A percentile compares a stretch with the other conserved stretches of the same genome.
phyloP scores from a whole-genome alignment of 2,113 vertebrate species.

The Pipa parva region DNA sequence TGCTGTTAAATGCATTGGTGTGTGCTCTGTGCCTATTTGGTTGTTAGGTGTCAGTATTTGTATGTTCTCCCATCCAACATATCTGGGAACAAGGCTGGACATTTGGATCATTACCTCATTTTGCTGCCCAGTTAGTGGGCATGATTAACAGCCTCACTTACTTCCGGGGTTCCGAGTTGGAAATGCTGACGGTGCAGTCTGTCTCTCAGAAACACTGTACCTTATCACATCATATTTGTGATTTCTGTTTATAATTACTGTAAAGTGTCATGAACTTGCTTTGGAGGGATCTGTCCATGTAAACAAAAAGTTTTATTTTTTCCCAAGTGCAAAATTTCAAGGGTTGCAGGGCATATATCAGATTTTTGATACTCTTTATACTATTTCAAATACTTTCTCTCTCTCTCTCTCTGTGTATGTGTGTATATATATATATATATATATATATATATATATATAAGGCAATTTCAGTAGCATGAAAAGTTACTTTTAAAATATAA shows the following conservation, averaged over 20 bases:
- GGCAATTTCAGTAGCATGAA: too few species aligned
- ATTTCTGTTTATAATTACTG: conserved; percentile 4
- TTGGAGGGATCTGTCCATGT: neutral
- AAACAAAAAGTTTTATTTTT: too few species aligned
- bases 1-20: conserved; percentile 35
- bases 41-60: conserved; percentile 50
- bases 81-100: conserved; percentile 58
- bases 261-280: neutral
- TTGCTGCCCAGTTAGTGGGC: conserved; percentile 80
- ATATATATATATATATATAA: too few species aligned
- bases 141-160: conserved; percentile 76
- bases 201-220: conserved; percentile 45
- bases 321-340: too few species aligned
- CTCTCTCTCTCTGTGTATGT: too few species aligned
- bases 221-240: conserved; percentile 41
- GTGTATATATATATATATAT: too few species aligned
- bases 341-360: too few species aligned
- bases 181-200: conserved; percentile 72
- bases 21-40: conserved; percentile 40
- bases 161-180: conserved; percentile 60
- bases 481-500: too few species aligned
- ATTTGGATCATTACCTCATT: conserved; percentile 84
- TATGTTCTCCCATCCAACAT: conserved; percentile 51
- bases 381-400: too few species aligned
- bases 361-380: too few species aligned